These are phyloP conservation scores for Platalea minor DNA, from an alignment of 2,797 vertebrate genomes.

Conservation along the genomic window DNA sequence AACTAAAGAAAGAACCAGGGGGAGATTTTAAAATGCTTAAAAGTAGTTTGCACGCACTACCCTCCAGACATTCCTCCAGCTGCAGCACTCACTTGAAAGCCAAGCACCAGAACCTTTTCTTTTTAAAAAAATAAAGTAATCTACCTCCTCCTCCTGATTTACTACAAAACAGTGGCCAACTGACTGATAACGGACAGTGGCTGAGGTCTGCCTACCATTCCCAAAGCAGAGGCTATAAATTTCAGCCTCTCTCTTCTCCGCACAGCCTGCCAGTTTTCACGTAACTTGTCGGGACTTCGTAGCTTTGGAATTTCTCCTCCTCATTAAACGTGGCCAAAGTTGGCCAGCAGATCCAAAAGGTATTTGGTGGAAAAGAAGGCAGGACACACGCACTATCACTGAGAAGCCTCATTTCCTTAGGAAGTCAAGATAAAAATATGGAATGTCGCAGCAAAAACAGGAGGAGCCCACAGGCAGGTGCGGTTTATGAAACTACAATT, in stretches of 20 bases:
- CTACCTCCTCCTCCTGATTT: conserved; percentile 2
- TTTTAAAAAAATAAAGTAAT: neutral
- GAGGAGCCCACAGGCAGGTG: conserved; percentile 35
- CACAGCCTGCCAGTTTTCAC: neutral
- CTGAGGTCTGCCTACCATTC: neutral
- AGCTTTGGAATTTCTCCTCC: conserved; percentile 35
- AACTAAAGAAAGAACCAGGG: neutral
- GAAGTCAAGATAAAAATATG: conserved; percentile 38
- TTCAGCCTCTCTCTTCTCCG: neutral
- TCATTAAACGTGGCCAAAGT: neutral
- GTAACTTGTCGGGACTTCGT: neutral
- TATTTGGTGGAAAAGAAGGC: neutral
- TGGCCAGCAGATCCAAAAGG: neutral
- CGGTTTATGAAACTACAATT: conserved; percentile 32
- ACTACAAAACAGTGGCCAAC: conserved; percentile 3
- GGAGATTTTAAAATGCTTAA: neutral
- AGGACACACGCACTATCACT: neutral
- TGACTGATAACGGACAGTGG: neutral
- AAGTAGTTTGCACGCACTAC: neutral
- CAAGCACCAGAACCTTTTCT: neutral
- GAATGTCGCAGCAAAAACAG: conserved; percentile 17
- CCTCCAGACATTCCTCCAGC: neutral
- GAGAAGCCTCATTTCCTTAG: conserved; percentile 45
- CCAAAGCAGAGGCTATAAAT: neutral
- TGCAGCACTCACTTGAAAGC: neutral